Evolutionary conservation across 2,797 vertebrate species (phyloP), one percentile per base, ranked within the genome.

Genomic region (Triplophysa bombifrons): DNA sequence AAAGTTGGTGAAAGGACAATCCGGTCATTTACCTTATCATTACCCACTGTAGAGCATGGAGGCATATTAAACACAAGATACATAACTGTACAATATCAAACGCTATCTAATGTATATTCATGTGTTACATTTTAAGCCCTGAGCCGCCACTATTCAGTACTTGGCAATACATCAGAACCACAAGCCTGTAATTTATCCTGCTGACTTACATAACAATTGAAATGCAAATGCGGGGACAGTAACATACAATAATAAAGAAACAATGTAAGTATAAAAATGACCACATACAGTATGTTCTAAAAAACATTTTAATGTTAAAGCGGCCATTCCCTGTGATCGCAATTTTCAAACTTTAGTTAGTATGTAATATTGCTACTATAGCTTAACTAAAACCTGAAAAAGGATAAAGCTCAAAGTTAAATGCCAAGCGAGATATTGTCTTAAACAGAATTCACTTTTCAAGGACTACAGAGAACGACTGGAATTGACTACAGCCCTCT

Each of bases 201-300:
- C 27, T 56, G 2, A 19, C 34, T 58, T 58, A 34, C 34, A 68
- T 58, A 76, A 67, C 25, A 77, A 61, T 48, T 50, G 14, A 10
- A 61, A 78, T 78, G 56, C 46, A 78, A 78, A 71, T 78, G n/a
- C 61, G 70, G n/a, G 44, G 27, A 14, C n/a, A 25, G 27, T 30
- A 38, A 46, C 56, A 41, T 68, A 46, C 27, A 76, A 66, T 38
- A 25, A 58, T 72, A 55, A 66, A 41, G 56, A 7, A 19, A 19
- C 13, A 20, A 25, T 27, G 22, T 14, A 60, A 25, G 20, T 60
- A 1, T 60, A 22, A 56, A 25, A 58, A 25, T 22, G n/a, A 22
- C 20, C 4, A 58, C n/a, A 5, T 58, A 13, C 55, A 22, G n/a
- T 58, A 58, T 25, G 10, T 12, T 20, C n/a, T 55, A 2, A 34